Conservation (phyloP, 2,797 vertebrate genomes). For the Cossypha heuglini region DNA sequence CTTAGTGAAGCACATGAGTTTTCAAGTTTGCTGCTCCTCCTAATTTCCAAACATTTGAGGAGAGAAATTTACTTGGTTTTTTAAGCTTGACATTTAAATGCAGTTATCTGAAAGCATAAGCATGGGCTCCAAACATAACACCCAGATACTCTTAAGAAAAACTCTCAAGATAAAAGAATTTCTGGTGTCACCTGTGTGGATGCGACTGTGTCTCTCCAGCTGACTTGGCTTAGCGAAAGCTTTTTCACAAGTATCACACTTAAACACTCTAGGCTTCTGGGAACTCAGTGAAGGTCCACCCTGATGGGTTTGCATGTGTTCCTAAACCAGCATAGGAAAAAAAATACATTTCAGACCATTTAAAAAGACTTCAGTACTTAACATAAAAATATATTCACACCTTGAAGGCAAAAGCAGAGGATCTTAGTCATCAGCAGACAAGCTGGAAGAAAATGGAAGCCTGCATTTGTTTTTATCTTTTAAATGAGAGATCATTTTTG, state of each 20-base stretch:
- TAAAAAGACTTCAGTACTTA: not conserved
- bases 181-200: slow-evolving; percentile 88
- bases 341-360: not conserved
- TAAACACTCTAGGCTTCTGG: slow-evolving; percentile 92
- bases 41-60: not conserved
- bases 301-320: slow-evolving; percentile 93
- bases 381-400: not conserved
- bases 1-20: not conserved
- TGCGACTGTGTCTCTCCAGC: slow-evolving; percentile 93
- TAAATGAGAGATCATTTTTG: not conserved
- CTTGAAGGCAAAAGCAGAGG: not conserved
- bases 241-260: slow-evolving; percentile 90
- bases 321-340: slow-evolving; percentile 70
- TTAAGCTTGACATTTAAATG: not conserved
- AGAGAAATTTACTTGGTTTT: not conserved
- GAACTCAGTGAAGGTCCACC: slow-evolving; percentile 91
- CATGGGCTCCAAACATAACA: not conserved
- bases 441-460: not conserved
- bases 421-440: not conserved
- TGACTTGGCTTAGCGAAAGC: slow-evolving; percentile 97
- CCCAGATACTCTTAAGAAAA: not conserved
- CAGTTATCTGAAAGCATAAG: not conserved
- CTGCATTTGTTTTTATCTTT: not conserved
- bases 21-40: not conserved
- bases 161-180: not conserved